A percentile compares a stretch with the other conserved stretches of the same genome.
These are phyloP conservation scores for Halocaridina rubra DNA, from an alignment of 2,888 invertebrate genomes.

Conservation along the genomic window DNA sequence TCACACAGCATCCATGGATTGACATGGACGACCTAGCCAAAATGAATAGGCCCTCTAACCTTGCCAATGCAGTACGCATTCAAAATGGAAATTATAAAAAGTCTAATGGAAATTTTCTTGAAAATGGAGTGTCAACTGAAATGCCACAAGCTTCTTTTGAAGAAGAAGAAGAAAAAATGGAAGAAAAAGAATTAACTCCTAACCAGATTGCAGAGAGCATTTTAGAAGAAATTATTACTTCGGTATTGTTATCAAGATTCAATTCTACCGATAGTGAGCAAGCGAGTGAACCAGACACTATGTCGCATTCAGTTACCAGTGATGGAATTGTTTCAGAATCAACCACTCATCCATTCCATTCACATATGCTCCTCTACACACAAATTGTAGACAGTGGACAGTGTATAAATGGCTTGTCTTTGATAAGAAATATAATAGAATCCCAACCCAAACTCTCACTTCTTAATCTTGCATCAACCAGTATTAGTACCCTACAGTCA, in stretches of 20 bases:
- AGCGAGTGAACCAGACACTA: slow-evolving; percentile 41
- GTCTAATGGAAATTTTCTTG: not conserved
- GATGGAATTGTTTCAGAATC: slow-evolving; percentile 64
- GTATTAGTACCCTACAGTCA: slow-evolving; percentile 70
- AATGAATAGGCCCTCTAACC: slow-evolving; percentile 50
- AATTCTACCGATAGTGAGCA: slow-evolving; percentile 40
- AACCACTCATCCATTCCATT: slow-evolving; percentile 80
- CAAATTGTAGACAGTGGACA: slow-evolving; percentile 82
- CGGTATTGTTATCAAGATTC: slow-evolving; percentile 68
- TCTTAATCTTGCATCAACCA: slow-evolving; percentile 81
- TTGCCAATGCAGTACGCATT: slow-evolving; percentile 40
- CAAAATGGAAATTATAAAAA: slow-evolving; percentile 51
- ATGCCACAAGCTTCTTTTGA: not conserved
- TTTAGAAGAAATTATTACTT: slow-evolving; percentile 74
- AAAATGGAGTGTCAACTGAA: not conserved
- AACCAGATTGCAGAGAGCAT: slow-evolving; percentile 72
- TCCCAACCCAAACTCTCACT: slow-evolving; percentile 80
- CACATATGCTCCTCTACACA: slow-evolving; percentile 84
- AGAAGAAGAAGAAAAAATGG: slow-evolving; percentile 3
- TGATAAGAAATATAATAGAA: slow-evolving; percentile 78
- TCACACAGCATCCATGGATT: slow-evolving; percentile 67
- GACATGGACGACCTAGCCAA: slow-evolving; percentile 63
- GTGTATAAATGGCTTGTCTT: slow-evolving; percentile 80
- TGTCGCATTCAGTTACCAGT: slow-evolving; percentile 38
- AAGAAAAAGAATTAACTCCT: slow-evolving; percentile 64